phyloP scores from a whole-genome alignment of 2,113 vertebrate species.

The Melanostigma gelatinosum region DNA sequence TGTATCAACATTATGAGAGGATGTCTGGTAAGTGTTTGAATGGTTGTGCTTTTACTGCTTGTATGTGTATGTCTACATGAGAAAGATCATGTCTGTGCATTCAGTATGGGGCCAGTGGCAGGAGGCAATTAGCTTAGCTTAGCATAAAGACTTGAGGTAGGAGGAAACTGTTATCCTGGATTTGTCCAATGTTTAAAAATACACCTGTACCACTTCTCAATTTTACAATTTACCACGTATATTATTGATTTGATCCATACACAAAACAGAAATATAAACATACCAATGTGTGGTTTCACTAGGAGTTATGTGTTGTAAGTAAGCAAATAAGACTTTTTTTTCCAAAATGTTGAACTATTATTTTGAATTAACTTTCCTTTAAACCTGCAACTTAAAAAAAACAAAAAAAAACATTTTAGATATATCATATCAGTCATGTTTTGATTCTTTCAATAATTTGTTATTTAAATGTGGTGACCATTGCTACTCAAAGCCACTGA shows the following conservation, averaged over 20 bases:
- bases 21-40: slow-evolving; percentile 85
- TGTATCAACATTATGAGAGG: slow-evolving; percentile 92
- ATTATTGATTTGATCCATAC: not conserved
- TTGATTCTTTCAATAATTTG: not conserved
- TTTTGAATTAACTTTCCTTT: not conserved
- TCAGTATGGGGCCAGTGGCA: not conserved
- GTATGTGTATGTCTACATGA: not conserved
- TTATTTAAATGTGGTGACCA: not conserved
- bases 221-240: not conserved
- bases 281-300: not conserved
- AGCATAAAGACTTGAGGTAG: not conserved
- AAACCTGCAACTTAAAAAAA: not conserved
- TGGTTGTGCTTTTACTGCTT: slow-evolving; percentile 2
- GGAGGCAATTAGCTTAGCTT: slow-evolving; percentile 6
- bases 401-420: not conserved
- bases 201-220: no score
- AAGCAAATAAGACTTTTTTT: no score
- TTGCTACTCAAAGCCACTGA: not conserved
- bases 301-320: not conserved
- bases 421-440: not conserved
- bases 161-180: not conserved
- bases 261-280: not conserved
- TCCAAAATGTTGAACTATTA: not conserved
- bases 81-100: not conserved
- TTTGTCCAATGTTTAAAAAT: not conserved